Evolutionary conservation across 2,888 invertebrate genomes (phyloP), one percentile per base, ranked within the genome.

Genomic region (Crocallis elinguaria): DNA sequence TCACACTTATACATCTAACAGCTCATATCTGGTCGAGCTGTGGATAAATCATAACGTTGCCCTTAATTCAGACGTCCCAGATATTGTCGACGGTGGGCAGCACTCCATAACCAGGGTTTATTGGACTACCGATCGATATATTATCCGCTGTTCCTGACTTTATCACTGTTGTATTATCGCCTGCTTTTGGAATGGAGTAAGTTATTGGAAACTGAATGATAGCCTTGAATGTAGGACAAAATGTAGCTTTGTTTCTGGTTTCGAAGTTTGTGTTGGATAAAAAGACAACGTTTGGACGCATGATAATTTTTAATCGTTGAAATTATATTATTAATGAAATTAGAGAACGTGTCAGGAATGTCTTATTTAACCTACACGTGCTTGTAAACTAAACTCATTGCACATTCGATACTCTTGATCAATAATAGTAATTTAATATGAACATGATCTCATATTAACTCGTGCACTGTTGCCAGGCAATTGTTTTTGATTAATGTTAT

Each of bases 401-500:
- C 11, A 43, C 13, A 43, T 43, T 48, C 21, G 53, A 48, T 43
- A 48, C 41, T 32, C 46, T 12, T 29, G 41, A 25, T 45, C 50
- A 50, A 36, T 17, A 25, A 49, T 38, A 54, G 49, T 49, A 63
- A 75, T 65, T 57, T 54, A 52, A 71, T 64, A 66, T 54, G 57
- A 62, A 36, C 54, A 60, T 73, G 74, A 75, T 72, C 72, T 74
- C 67, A 71, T 67, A 62, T 64, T 33, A 67, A 69, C 71, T 73
- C 66, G 51, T 72, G 54, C 58, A 62, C 51, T 60, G 59, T 66
- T 71, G 64, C 60, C 60, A 62, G 59, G 65, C 75, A 82, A 83
- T 84, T 82, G 77, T 71, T 79, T 75, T 72, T 79, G 77, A 84
- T 84, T 78, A 76, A 65, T 71, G 62, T 65, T 68, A 75, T 69